Evolutionary conservation across 2,113 vertebrate genomes (phyloP).

Genomic region (Pelodiscus sinensis): DNA sequence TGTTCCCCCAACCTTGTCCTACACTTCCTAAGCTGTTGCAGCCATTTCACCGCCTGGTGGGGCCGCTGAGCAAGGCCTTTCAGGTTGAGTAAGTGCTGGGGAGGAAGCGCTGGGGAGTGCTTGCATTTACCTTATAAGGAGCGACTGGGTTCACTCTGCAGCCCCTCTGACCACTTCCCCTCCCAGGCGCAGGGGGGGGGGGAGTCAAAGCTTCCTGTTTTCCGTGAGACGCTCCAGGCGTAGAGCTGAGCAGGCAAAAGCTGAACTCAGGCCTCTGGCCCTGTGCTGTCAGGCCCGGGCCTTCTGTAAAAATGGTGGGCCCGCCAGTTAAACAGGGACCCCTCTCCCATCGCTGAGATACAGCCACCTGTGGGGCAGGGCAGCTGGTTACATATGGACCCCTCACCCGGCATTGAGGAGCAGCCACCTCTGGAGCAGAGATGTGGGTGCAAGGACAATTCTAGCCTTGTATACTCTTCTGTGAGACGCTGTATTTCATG

Average conservation of each 20-base stretch:
- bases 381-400: background rate
- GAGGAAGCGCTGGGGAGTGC: background rate
- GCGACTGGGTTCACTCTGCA: background rate
- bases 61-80: background rate
- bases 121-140: slow-evolving; percentile 18
- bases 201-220: background rate
- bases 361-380: background rate
- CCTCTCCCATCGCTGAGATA: background rate
- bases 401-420: background rate
- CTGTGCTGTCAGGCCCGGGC: background rate
- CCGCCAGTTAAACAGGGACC: too few relatives aligned
- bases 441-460: background rate
- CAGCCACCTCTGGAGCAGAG: background rate
- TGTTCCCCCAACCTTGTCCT: background rate
- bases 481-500: background rate
- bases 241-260: background rate
- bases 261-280: background rate
- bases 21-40: background rate
- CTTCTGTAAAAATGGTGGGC: background rate
- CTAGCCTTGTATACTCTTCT: background rate
- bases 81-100: background rate
- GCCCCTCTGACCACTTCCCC: slow-evolving; percentile 1
- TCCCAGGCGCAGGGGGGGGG: background rate
- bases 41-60: background rate
- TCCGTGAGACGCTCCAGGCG: background rate